Base-by-base conservation (phyloP, 2,888 invertebrate genomes). In the Synanthedon formicaeformis region DNA sequence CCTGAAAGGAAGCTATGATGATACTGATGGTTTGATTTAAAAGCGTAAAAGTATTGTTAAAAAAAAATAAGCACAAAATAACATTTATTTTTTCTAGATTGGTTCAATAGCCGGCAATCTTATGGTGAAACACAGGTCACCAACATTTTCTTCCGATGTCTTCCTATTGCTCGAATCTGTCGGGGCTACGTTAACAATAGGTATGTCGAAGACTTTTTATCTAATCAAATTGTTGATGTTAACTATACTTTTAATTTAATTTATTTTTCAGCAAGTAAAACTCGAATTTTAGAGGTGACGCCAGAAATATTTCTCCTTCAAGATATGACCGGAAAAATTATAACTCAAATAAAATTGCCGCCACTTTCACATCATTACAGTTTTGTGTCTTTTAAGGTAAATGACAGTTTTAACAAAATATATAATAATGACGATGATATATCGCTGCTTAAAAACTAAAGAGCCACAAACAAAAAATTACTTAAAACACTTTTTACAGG, bases 51-150 rank as follows among this genome's bases (percentile, higher is more conserved):
- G 34, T 34, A 34, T 8, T 10, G 8, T 34, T 34, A 8, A 34
- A 34, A 10, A 10, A 8, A 34, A 10, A 6, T 10, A 2, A 34
- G n/a, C 1, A 1, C 4, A 23, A 23, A 23, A 23, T 23, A 16
- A 0, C 1, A 12, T 18, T 18, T 10, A 18, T 52, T 50, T 50
- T 6, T 53, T 60, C 69, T 73, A 90, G 90, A 81, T 89, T 50
- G 92, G 90, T 11, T 89, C 90, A 0, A 76, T 92, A 54, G 92
- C 91, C 51, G 93, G 92, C 1, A 93, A 92, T 65, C 64, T 93
- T 40, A 90, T 91, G 86, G 75, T 91, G 50, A 93, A 93, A 67
- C 89, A 92, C 62, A 69, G 81, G 13, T 75, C 89, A 54, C 82
- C 70, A 3, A 90, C 90, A 45, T 93, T 93, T 69, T 90, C 91